Conservation (phyloP, 2,113 vertebrate genomes). For the Pogona vitticeps region DNA sequence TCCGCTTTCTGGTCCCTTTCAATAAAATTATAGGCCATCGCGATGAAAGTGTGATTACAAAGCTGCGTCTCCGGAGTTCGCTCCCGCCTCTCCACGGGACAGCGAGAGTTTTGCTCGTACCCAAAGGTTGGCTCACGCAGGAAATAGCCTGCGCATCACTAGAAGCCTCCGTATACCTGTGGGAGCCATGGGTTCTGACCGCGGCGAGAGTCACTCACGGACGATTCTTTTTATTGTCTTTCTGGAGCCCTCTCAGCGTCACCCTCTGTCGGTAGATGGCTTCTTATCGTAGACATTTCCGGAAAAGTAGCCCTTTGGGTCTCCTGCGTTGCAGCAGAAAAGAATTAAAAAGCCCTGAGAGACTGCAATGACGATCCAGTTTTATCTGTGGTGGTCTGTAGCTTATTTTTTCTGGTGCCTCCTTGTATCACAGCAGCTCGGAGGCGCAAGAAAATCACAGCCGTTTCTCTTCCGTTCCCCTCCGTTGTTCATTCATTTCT, state of each 20-base stretch:
- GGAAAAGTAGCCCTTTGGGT: too few species aligned
- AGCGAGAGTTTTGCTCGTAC: conserved; percentile 60
- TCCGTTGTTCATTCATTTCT: background rate
- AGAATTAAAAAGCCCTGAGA: too few species aligned
- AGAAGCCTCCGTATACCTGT: background rate
- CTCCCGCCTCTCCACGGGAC: conserved; percentile 57
- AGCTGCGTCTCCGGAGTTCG: conserved; percentile 46
- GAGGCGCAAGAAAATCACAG: background rate
- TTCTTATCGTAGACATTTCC: background rate
- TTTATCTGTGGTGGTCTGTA: too few species aligned
- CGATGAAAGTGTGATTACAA: conserved; percentile 61
- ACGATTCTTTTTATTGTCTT: too few species aligned
- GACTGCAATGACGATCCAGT: too few species aligned
- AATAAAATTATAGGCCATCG: conserved; percentile 60
- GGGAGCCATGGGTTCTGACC: background rate
- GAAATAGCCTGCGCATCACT: conserved; percentile 27
- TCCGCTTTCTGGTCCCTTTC: conserved; percentile 42
- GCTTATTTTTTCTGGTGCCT: too few species aligned
- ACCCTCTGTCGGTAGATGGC: background rate
- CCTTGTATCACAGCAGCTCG: too few species aligned
- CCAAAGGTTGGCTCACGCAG: conserved; percentile 13
- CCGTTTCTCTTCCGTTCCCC: background rate
- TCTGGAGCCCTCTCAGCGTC: background rate
- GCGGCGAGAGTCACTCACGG: too few species aligned
- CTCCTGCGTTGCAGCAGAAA: too few species aligned